Evolutionary conservation across 37 sponge, comb jelly and placozoan species (phyloP), one percentile per base, ranked within the genome.

Genomic region (Dysidea cf. avara): DNA sequence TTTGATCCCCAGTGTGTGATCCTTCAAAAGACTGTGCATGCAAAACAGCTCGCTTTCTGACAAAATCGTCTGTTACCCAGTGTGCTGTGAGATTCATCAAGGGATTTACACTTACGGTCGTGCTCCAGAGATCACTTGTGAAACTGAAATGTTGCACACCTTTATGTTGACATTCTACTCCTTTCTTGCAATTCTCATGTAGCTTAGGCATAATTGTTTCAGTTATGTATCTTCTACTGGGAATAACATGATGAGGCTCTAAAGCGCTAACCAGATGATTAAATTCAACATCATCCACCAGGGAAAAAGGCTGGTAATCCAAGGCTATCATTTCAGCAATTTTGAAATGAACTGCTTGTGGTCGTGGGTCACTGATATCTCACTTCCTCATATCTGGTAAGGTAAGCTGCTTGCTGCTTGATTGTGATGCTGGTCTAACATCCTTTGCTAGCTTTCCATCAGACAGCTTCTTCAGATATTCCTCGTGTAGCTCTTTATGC

Each of bases 311-410:
- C 59, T 79, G 80, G 53, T 29, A 66, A 54, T 78, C 68, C 72
- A n/a, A n/a, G n/a, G n/a, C n/a, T n/a, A n/a, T n/a, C n/a, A n/a
- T n/a, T n/a, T n/a, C n/a, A n/a, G n/a, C 71, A 3, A 69, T 69
- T 69, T 38, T 4, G 39, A 26, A 24, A 46, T 68, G 69, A 39
- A 79, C 37, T 12, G 17, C 21, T 36, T 61, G 62, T 37, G 81
- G 72, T 1, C 73, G 64, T 32, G 61, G 54, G 72, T 80, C 64
- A 39, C 72, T 61, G n/a, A 80, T 80, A 20, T 80, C 72, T 73
- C 81, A 80, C 1, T 34, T 20, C 24, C 69, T 2, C 18, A 47
- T 66, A 43, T 14, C 50, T 1, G 31, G 32, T 48, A 14, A 50
- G 13, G 32, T 33, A 20, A 31, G 32, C 20, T 35, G 63, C 20